phyloP scores from a whole-genome alignment of 2,797 vertebrate genomes.

The Sternotherus odoratus region DNA sequence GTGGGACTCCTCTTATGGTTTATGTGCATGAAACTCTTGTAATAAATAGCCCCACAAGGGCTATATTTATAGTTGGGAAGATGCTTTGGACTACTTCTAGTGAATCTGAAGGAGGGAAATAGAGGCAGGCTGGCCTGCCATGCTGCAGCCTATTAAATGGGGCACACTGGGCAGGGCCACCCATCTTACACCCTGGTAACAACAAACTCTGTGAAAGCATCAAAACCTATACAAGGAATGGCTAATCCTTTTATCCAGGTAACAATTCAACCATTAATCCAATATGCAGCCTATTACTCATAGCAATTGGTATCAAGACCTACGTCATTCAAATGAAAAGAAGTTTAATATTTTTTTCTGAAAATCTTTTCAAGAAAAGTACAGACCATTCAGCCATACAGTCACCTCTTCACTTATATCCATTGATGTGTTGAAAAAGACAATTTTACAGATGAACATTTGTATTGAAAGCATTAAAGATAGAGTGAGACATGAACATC shows the following conservation, averaged over 20 bases:
- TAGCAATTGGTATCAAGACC: conserved; percentile 5
- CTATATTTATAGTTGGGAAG: too few relatives aligned
- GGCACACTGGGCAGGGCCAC: too few relatives aligned
- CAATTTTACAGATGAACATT: neutral
- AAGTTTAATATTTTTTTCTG: rapidly evolving
- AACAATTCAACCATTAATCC: conserved; percentile 26
- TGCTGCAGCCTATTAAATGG: too few relatives aligned
- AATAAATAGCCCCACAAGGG: too few relatives aligned
- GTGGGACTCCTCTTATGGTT: too few relatives aligned
- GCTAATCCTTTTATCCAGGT: conserved; percentile 14
- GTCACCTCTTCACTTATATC: neutral
- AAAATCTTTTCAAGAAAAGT: conserved; percentile 8
- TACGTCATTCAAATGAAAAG: neutral
- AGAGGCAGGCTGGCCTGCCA: too few relatives aligned
- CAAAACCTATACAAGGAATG: conserved; percentile 15
- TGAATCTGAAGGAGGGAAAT: too few relatives aligned
- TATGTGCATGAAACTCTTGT: too few relatives aligned
- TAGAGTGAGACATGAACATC: neutral
- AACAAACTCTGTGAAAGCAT: neutral
- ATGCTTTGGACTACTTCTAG: too few relatives aligned
- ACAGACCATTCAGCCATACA: neutral
- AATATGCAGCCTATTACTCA: conserved; percentile 19
- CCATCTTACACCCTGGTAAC: neutral
- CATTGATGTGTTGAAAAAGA: neutral
- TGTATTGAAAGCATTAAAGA: neutral